A percentile compares a stretch with the other conserved stretches of the same genome.
Conservation (phyloP, 2,797 vertebrate genomes). For the Martes flavigula region DNA sequence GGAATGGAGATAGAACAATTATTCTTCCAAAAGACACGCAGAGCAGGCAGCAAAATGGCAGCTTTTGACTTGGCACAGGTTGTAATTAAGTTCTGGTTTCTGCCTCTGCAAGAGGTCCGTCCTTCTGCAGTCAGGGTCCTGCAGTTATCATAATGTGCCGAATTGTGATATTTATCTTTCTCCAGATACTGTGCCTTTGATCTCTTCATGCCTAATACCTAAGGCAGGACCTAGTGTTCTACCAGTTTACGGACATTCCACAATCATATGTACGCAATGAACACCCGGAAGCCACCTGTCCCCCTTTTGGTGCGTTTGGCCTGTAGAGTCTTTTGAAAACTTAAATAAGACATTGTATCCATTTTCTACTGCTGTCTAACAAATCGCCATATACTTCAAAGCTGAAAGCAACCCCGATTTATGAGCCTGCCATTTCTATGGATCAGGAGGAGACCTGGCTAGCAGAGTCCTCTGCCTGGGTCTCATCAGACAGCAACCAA, state of each 20-base stretch:
- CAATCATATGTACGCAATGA: no score
- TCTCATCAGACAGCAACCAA: no score
- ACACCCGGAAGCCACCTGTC: rapidly evolving
- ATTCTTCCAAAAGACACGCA: not conserved
- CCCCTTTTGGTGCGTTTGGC: not conserved
- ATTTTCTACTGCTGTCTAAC: not conserved
- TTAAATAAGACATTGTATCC: not conserved
- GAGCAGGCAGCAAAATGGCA: not conserved
- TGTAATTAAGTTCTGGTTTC: not conserved
- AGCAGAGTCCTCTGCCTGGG: not conserved
- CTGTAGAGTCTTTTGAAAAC: not conserved
- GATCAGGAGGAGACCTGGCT: not conserved
- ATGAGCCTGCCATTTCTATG: not conserved
- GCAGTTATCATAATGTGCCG: rapidly evolving
- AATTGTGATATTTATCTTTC: not conserved
- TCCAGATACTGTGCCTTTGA: not conserved
- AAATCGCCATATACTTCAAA: not conserved
- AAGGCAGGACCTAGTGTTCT: not conserved
- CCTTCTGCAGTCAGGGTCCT: not conserved
- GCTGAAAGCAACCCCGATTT: not conserved
- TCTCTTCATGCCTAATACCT: not conserved
- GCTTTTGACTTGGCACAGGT: not conserved
- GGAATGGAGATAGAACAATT: not conserved
- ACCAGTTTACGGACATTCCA: rapidly evolving
- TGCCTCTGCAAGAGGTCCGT: no score